Evolutionary conservation across 1,140 invertebrate genomes (phyloP), one percentile per base, ranked within the genome.

Genomic region (Penaeus indicus): DNA sequence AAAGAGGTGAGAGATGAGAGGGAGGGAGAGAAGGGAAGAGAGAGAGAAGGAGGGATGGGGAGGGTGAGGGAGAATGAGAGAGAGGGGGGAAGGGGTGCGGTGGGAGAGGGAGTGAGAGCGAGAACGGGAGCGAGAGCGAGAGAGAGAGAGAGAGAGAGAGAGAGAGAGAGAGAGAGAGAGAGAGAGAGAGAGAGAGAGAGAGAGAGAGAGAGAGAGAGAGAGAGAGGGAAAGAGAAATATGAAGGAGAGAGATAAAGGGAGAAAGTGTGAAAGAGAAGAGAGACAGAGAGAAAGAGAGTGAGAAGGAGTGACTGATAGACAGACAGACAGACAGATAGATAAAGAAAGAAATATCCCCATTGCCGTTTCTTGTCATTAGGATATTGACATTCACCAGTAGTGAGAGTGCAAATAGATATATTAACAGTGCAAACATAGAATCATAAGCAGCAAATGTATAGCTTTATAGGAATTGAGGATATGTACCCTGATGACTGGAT

Each of bases 121-220:
- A 7, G 38, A n/a, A 1, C 0, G 38, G 3, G 10, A 25, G 22
- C 0, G 22, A n/a, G n/a, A 75, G 21, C 3, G 38, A n/a, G 7
- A 25, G n/a, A 75, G 22, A n/a, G 38, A 75, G n/a, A 75, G 38
- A n/a, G 38, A 75, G n/a, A 75, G 38, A 75, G 38, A 75, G n/a
- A 75, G 38, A 42, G 38, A 75, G 38, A 75, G 38, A n/a, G 38
- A 75, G n/a, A 75, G 38, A 75, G 69, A 75, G 38, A 42, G 38
- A 75, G 69, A 75, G 38, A 75, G n/a, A n/a, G 38, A n/a, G 38
- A 75, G n/a, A 25, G 3, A 3, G 38, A 75, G 5, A 8, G 38
- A n/a, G n/a, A 75, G 69, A 25, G 38, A 42, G 21, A 75, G n/a
- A 75, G 21, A 42, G 38, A 75, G 10, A 75, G 19, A n/a, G 22